Conservation (phyloP, 2,113 vertebrate genomes). For the Hoplias malabaricus region DNA sequence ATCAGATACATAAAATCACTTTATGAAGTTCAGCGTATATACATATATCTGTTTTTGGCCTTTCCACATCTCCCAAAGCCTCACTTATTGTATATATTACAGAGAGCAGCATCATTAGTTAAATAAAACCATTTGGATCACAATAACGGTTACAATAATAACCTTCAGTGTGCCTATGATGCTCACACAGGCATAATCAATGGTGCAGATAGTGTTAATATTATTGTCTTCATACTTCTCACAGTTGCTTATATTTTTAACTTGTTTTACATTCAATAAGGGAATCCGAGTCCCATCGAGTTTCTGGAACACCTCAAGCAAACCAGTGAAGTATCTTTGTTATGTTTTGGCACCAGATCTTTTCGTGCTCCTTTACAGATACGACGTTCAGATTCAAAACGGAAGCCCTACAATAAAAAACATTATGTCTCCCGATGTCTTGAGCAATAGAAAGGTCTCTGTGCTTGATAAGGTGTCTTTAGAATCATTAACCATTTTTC, state of each 20-base stretch:
- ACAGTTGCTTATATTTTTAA: slow-evolving; percentile 63
- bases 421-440: slow-evolving; percentile 34
- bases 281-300: slow-evolving; percentile 62
- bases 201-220: slow-evolving; percentile 58
- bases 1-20: slow-evolving; percentile 58
- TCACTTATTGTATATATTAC: slow-evolving; percentile 36
- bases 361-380: slow-evolving; percentile 43
- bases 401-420: slow-evolving; percentile 36
- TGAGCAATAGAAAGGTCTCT: not conserved
- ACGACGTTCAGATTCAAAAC: slow-evolving; percentile 24
- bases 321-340: too few relatives aligned
- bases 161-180: slow-evolving; percentile 40
- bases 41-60: slow-evolving; percentile 35
- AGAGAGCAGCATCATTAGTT: slow-evolving; percentile 50
- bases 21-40: slow-evolving; percentile 37
- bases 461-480: slow-evolving; percentile 34
- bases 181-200: slow-evolving; percentile 41
- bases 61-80: slow-evolving; percentile 39
- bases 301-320: slow-evolving; percentile 60
- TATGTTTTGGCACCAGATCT: slow-evolving; percentile 48
- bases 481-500: not conserved
- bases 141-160: slow-evolving; percentile 47
- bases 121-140: slow-evolving; percentile 16
- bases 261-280: slow-evolving; percentile 71
- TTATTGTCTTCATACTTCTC: slow-evolving; percentile 53